Base-by-base conservation (phyloP, 1,140 invertebrate species). In the Anastatus disparis region DNA sequence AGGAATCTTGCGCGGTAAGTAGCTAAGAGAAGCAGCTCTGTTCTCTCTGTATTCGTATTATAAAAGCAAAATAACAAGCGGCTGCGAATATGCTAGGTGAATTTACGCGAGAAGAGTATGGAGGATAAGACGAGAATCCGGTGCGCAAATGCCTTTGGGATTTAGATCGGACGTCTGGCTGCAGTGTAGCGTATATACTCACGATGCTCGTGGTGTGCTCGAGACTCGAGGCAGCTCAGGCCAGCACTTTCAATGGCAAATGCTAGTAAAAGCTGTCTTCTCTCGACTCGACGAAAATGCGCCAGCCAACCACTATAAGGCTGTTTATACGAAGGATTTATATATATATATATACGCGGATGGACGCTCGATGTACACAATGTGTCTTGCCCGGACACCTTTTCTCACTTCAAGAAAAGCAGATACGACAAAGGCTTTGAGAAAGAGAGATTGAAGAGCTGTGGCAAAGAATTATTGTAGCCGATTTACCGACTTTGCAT, bases 111-210 rank as follows among this genome's bases (percentile, higher is more conserved):
- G n/a, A n/a, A n/a, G 29, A 13, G 27, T 63, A 53, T 56, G 10
- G 40, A 64, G 76, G 76, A 70, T 79, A 77, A 77, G 76, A 75
- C 75, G 77, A 78, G 64, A 76, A 78, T 78, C 76, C 77, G 74
- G 48, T 74, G 73, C 76, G 75, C 76, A 78, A 78, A 77, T 77
- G 76, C 76, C 70, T 74, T 40, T 70, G 62, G 77, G 77, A 78
- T 77, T 78, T 55, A 17, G 52, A 55, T 35, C 52, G 52, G 52
- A 12, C 13, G 29, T 55, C 27, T 27, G 27, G 52, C 12, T 38
- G 35, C n/a, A n/a, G n/a, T n/a, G n/a, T n/a, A n/a, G n/a, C n/a
- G n/a, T n/a, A n/a, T n/a, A n/a, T n/a, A n/a, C n/a, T n/a, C n/a
- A n/a, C n/a, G n/a, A n/a, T n/a, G n/a, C n/a, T n/a, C n/a, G n/a